Percentiles rank a stretch among this genome's conserved stretches.
Evolutionary conservation across 1,140 invertebrate genomes (phyloP).

Genomic region (Glossosoma conforme): DNA sequence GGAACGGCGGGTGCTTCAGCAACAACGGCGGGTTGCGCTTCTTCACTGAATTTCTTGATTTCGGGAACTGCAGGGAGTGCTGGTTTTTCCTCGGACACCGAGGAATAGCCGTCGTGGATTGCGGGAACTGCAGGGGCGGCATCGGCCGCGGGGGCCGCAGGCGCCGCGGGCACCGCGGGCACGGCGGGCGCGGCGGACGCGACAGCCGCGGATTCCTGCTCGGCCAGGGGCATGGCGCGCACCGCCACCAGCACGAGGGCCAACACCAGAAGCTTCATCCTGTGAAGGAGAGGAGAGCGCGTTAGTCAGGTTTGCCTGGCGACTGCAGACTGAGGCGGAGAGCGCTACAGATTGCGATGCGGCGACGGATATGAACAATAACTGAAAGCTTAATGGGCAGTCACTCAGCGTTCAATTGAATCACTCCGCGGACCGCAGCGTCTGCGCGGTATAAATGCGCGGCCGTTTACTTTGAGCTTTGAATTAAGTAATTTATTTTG

Average conservation of each 20-base stretch:
- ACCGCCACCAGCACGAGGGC: conserved; percentile 20
- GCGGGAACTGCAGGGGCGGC: conserved; percentile 6
- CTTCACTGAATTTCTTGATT: no score
- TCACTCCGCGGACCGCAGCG: conserved; percentile 7
- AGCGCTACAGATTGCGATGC: neutral
- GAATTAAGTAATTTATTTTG: conserved; percentile 15
- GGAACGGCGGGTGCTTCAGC: neutral
- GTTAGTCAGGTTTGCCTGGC: conserved; percentile 14
- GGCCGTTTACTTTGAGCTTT: conserved; percentile 18
- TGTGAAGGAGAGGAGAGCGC: conserved; percentile 19
- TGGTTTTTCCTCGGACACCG: conserved; percentile 24
- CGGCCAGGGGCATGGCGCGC: conserved; percentile 19
- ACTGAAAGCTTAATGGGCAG: conserved; percentile 20
- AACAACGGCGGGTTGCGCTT: conserved; percentile 1
- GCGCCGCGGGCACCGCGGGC: conserved; percentile 24
- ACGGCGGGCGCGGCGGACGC: neutral
- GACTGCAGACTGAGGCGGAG: conserved; percentile 10
- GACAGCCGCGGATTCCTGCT: neutral
- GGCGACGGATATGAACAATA: conserved; percentile 29
- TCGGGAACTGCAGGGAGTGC: conserved; percentile 1
- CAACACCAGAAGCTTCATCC: conserved; percentile 29
- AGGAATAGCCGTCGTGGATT: conserved; percentile 23
- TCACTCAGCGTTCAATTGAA: conserved; percentile 29
- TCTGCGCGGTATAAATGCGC: neutral
- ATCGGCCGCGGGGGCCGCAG: conserved; percentile 5